These are phyloP conservation scores for Sebastes hopkinsi DNA, from an alignment of 2,797 vertebrate genomes.

Conservation along the genomic window DNA sequence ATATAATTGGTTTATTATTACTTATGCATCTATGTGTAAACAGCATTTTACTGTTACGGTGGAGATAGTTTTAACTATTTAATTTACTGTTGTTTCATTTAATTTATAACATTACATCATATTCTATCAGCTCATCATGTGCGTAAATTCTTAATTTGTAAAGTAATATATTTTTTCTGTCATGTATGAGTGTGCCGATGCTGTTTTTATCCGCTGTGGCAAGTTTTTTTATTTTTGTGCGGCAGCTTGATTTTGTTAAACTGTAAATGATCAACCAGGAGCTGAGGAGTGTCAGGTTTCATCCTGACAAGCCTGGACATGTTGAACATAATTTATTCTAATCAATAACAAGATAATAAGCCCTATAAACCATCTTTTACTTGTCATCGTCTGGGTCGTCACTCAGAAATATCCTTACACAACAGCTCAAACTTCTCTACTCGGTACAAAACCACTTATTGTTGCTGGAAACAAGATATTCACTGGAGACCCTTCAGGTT, in stretches of 20 bases:
- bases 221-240: not conserved
- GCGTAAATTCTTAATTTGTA: not conserved
- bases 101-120: not conserved
- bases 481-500: conserved; percentile 39
- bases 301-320: conserved; percentile 33
- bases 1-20: not conserved
- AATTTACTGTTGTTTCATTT: not conserved
- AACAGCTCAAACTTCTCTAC: not conserved
- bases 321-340: not conserved
- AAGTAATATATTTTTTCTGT: not conserved
- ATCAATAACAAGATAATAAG: not conserved
- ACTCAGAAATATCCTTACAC: not conserved
- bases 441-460: not conserved
- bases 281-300: conserved; percentile 35
- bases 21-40: not conserved
- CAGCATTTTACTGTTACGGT: not conserved
- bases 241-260: not conserved
- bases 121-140: not conserved
- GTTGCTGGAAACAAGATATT: conserved; percentile 49
- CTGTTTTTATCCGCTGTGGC: not conserved
- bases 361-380: not conserved
- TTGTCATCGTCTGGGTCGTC: not conserved
- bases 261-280: not conserved
- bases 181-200: not conserved
- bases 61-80: not conserved